Percentiles rank a stretch among this genome's conserved stretches.
These are phyloP conservation scores for Actinernus sp. DNA, from an alignment of 92 coral and sea anemone species.

Conservation along the genomic window DNA sequence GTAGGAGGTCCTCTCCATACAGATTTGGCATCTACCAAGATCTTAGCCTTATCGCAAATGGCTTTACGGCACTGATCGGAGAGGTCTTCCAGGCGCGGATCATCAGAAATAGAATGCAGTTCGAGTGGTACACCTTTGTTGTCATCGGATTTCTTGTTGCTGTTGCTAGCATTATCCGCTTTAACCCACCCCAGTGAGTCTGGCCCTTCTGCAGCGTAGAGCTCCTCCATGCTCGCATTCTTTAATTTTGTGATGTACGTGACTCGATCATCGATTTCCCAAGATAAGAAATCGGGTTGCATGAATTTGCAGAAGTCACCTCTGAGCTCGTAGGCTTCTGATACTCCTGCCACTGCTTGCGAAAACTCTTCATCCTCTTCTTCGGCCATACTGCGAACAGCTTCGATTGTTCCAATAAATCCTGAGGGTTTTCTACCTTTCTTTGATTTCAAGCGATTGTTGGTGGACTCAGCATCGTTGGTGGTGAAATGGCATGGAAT, in stretches of 20 bases:
- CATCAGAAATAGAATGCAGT: slow-evolving; percentile 1
- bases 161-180: not conserved
- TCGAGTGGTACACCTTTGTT: not conserved
- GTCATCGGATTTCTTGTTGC: not conserved
- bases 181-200: slow-evolving; percentile 1
- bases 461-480: slow-evolving; percentile 40
- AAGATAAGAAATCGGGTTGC: not conserved
- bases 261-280: not conserved
- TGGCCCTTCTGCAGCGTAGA: slow-evolving; percentile 28
- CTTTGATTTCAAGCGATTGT: slow-evolving; percentile 23
- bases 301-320: not conserved
- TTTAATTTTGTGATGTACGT: slow-evolving; percentile 18
- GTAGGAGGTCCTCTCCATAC: slow-evolving; percentile 42
- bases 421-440: slow-evolving; percentile 18
- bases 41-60: not conserved
- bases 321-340: not conserved
- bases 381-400: slow-evolving; percentile 6
- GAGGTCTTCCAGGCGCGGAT: not conserved
- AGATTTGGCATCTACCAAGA: not conserved
- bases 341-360: slow-evolving; percentile 12
- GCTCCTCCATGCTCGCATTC: slow-evolving; percentile 25
- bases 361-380: slow-evolving; percentile 30
- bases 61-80: not conserved
- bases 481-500: slow-evolving; percentile 40
- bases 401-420: slow-evolving; percentile 29